phyloP scores from a whole-genome alignment of 2,888 invertebrate species.

The Eurytoma californica region DNA sequence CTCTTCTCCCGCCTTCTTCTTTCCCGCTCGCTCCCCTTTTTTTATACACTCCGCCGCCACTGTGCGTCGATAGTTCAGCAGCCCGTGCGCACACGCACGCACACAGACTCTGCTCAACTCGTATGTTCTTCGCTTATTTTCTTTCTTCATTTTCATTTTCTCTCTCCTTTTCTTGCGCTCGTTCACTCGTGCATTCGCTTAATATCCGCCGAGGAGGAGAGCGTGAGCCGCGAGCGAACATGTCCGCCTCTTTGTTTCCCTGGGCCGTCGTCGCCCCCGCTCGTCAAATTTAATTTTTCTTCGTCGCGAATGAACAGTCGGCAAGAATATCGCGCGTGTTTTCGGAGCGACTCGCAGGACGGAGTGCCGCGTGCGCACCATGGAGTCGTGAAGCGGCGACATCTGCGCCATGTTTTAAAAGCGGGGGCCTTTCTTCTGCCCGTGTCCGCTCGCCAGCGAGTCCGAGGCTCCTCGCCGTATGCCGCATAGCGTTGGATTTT shows the following conservation, averaged over 20 bases:
- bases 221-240: neutral
- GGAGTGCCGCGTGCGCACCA: too few species aligned
- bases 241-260: neutral
- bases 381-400: neutral
- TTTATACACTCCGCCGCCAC: slow-evolving; percentile 34
- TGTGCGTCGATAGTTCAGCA: slow-evolving; percentile 45
- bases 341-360: neutral
- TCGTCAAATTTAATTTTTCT: neutral
- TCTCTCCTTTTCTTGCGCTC: neutral
- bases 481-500: neutral
- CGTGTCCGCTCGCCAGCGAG: too few species aligned
- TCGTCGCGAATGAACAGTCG: too few species aligned
- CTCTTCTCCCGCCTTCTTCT: slow-evolving; percentile 13
- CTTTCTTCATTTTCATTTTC: neutral
- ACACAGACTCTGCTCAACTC: neutral
- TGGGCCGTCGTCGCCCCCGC: too few species aligned
- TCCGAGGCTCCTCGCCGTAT: neutral
- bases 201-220: neutral
- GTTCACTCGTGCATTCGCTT: neutral
- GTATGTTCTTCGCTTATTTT: neutral
- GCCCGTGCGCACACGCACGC: neutral
- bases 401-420: slow-evolving; percentile 51
- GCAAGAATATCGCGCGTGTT: neutral
- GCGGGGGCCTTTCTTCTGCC: neutral
- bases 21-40: slow-evolving; percentile 50